phyloP scores from a whole-genome alignment of 2,888 invertebrate genomes.

The Alloplasta piceator region DNA sequence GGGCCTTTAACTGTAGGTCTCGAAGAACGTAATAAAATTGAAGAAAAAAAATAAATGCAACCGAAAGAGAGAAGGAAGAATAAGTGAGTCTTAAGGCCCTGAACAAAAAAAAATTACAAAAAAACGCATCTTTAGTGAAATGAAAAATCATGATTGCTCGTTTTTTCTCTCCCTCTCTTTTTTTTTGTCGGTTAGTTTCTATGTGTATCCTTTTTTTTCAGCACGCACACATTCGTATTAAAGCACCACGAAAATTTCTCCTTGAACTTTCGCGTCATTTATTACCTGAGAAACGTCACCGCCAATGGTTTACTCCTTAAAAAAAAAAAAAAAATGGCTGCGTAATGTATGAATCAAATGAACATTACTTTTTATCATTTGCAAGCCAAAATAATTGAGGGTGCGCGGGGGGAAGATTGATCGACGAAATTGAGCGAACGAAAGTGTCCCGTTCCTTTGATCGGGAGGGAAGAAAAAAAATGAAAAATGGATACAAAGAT shows the following conservation, averaged over 20 bases:
- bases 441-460: neutral
- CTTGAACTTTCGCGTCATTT: slow-evolving; percentile 14
- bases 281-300: neutral
- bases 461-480: neutral
- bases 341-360: neutral
- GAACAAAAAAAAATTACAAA: slow-evolving; percentile 3
- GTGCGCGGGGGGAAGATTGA: neutral
- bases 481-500: neutral
- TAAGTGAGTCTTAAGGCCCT: slow-evolving; percentile 15
- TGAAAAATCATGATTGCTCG: slow-evolving; percentile 48
- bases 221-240: neutral
- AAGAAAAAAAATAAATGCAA: slow-evolving; percentile 15
- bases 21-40: slow-evolving; percentile 29
- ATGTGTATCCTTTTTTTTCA: neutral
- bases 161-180: slow-evolving; percentile 9
- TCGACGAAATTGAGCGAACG: neutral
- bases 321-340: no score
- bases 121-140: slow-evolving; percentile 30
- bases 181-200: neutral
- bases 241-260: slow-evolving; percentile 15
- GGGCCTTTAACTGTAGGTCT: slow-evolving; percentile 33
- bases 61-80: neutral
- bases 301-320: no score
- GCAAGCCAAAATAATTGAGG: neutral
- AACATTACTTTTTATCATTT: neutral